Evolutionary conservation across 2,113 vertebrate genomes (phyloP).

Genomic region (Poeciliopsis turrubarensis): DNA sequence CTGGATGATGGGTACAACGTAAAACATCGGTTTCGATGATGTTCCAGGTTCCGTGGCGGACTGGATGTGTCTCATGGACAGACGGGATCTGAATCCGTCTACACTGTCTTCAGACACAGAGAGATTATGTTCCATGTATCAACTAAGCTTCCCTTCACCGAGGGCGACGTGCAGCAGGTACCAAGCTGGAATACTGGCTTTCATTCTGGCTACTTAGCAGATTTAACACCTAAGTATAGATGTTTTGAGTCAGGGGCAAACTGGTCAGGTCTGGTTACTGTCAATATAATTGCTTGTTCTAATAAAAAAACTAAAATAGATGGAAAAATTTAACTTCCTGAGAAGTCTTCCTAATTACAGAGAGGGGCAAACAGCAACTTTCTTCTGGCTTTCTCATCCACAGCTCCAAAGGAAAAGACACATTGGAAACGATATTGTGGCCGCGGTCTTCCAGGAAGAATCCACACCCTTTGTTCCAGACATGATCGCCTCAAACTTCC

Average conservation of each 20-base stretch:
- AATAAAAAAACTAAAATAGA: not conserved
- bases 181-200: not conserved
- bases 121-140: constrained; percentile 98
- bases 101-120: constrained; percentile 90
- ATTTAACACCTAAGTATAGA: constrained; percentile 11
- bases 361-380: not conserved
- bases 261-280: not conserved
- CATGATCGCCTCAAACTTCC: constrained; percentile 98
- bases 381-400: not conserved
- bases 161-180: constrained; percentile 95
- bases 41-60: constrained; percentile 90
- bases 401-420: constrained; percentile 96
- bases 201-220: not conserved
- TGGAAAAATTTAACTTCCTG: not conserved
- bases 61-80: constrained; percentile 95
- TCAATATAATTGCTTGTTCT: not conserved
- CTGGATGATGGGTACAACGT: not conserved
- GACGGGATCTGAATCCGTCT: constrained; percentile 91
- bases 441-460: constrained; percentile 93
- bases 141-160: constrained; percentile 94
- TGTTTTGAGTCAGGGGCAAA: not conserved
- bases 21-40: constrained; percentile 12
- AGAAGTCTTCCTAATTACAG: no score
- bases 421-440: constrained; percentile 97
- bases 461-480: constrained; percentile 94